Evolutionary conservation across 1,140 invertebrate species (phyloP), one percentile per base, ranked within the genome.

Genomic region (Piezodorus guildinii): DNA sequence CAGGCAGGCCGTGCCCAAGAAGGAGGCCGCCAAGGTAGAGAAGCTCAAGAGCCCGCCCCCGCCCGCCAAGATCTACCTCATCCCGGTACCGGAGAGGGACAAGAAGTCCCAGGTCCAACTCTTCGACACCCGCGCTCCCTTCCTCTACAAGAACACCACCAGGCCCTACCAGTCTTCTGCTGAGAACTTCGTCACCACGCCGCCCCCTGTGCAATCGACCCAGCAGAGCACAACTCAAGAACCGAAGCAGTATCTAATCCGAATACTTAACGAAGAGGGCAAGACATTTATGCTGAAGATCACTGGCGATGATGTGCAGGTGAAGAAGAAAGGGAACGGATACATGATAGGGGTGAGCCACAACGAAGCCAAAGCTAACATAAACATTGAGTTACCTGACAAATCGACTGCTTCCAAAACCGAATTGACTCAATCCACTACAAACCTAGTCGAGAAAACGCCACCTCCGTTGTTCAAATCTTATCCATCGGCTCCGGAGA

Each of bases 41-140:
- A 59, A 64, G 52, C 5, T 56, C 34, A 67, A 34, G 2, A 43
- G 43, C 15, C 66, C 46, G 16, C 66, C 46, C 1, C 66, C 58
- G 58, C 56, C 30, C 23, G 46, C 62, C 44, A 64, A 44, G 56
- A 54, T 64, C 45, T 64, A 64, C 63, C 56, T 64, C 63, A 64
- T 64, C 43, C 63, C 63, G 3, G 56, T 64, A 25, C 56, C 46
- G 2, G 58, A 64, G 30, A 46, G 44, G 56, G 52, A 56, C 23
- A 21, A 23, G 52, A 21, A 25, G 23, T 16, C 52, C 17, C 17
- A 56, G 14, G 19, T 16, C 4, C 52, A 56, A n/a, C 21, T 56
- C 23, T 23, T 56, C 6, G 12, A 23, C 6, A 23, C 52, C 5
- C 34, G 12, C 1, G 21, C 52, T 2, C 23, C 15, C 4, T 19